These are phyloP conservation scores for Polydrusus tereticollis DNA, from an alignment of 2,888 invertebrate species.

Conservation along the genomic window DNA sequence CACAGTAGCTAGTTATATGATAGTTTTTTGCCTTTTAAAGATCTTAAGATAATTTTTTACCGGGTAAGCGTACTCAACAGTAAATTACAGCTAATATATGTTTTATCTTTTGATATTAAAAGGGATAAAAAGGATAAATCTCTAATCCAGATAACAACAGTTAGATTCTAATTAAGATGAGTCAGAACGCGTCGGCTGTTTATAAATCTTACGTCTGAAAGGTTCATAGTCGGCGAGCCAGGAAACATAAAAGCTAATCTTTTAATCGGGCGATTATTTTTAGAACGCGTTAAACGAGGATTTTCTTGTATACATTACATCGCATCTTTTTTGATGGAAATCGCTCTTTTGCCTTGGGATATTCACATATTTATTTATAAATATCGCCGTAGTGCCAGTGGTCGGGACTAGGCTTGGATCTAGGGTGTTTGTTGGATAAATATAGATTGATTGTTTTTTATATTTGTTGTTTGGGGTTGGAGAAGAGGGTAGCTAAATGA, in stretches of 20 bases:
- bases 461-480: too few relatives aligned
- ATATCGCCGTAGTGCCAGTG: not conserved
- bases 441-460: not conserved
- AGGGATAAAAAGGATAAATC: not conserved
- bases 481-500: too few relatives aligned
- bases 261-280: not conserved
- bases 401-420: not conserved
- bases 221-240: not conserved
- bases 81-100: not conserved
- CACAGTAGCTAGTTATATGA: too few relatives aligned
- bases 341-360: not conserved
- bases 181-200: not conserved
- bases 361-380: constrained; percentile 4
- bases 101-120: not conserved
- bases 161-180: not conserved
- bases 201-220: not conserved
- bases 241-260: not conserved
- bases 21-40: too few relatives aligned
- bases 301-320: not conserved
- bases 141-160: not conserved
- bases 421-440: not conserved
- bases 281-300: not conserved
- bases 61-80: too few relatives aligned
- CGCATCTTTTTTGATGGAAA: not conserved
- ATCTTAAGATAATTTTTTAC: too few relatives aligned